Evolutionary conservation across 2,797 vertebrate species (phyloP).

Genomic region (Centroberyx gerrardi): DNA sequence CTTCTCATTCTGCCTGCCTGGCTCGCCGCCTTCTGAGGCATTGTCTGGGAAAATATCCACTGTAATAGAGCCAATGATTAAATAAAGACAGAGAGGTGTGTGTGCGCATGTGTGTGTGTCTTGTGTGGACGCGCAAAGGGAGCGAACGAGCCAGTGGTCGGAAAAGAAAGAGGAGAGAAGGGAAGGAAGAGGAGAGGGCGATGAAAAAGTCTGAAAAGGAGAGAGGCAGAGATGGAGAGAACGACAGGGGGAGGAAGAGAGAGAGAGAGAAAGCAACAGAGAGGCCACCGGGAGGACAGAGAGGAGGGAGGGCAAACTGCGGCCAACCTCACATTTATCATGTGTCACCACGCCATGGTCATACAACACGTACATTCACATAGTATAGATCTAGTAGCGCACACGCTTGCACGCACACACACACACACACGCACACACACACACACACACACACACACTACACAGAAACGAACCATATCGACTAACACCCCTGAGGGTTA

Average conservation of each 20-base stretch:
- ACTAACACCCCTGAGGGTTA: slow-evolving; percentile 45
- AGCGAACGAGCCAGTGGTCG: slow-evolving; percentile 19
- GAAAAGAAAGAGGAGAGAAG: slow-evolving; percentile 27
- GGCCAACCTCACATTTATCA: slow-evolving; percentile 76
- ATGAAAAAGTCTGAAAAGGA: slow-evolving; percentile 19
- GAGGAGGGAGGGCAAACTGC: slow-evolving; percentile 56
- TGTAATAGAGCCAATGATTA: slow-evolving; percentile 82
- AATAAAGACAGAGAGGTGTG: slow-evolving; percentile 74
- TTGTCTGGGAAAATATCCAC: slow-evolving; percentile 81
- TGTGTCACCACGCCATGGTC: slow-evolving; percentile 59
- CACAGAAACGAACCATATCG: slow-evolving; percentile 42
- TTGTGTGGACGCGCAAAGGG: slow-evolving; percentile 42
- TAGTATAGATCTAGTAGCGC: slow-evolving; percentile 42
- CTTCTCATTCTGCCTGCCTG: slow-evolving; percentile 56
- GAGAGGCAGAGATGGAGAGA: slow-evolving; percentile 42
- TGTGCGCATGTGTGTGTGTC: slow-evolving; percentile 32
- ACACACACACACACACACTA: slow-evolving; percentile 16
- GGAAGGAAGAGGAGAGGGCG: slow-evolving; percentile 3
- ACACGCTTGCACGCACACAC: neutral
- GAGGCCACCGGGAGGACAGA: slow-evolving; percentile 76
- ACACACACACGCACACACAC: slow-evolving; percentile 2
- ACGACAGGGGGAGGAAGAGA: slow-evolving; percentile 11
- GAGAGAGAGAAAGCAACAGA: slow-evolving; percentile 25
- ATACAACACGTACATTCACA: slow-evolving; percentile 57
- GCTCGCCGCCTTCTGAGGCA: slow-evolving; percentile 70